Base-by-base conservation (phyloP, 2,888 invertebrate species). In the Uloborus plumipes region DNA sequence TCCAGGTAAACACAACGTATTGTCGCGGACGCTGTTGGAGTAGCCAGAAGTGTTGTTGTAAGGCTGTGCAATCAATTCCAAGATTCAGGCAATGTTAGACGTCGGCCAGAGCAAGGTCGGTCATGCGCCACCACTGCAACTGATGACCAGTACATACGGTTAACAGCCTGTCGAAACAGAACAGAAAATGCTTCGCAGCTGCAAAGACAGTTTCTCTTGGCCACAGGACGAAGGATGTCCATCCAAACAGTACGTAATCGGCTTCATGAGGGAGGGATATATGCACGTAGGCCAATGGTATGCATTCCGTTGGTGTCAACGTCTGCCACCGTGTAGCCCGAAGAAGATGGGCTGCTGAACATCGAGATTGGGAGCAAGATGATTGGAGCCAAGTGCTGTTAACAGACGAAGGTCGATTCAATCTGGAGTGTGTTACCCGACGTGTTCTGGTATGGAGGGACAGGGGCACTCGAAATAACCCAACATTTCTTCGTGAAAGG, bases 321-420 rank as follows among this genome's bases (percentile, higher is more conserved):
- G n/a, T n/a, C n/a, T 1, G 61, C 26, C 61, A 26, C 22, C 61
- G 18, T 64, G 64, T 14, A 47, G 39, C 15, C 47, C 6, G 64
- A 64, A 47, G 64, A 64, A 62, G 62, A 26, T 64, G n/a, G 64
- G 47, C 64, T 64, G 64, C 64, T 39, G 47, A 47, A 64, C 64
- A 64, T 39, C 47, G 64, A 64, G 64, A 49, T 64, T 64, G 64
- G 47, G 13, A 47, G 7, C 64, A 64, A 64, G 16, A 64, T 64
- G 16, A 39, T 47, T 64, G 47, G 47, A 64, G n/a, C 16, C 64
- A 64, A 64, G 64, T 64, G 64, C n/a, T 64, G n/a, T 64, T 64
- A n/a, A 64, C 64, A 49, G 64, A 64, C 18, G 64, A 64, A 47
- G 39, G 47, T 47, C 64, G n/a, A 47, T 39, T 64, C 64, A 64